Percentiles rank a stretch among this genome's conserved stretches.
Evolutionary conservation across 1,140 invertebrate species (phyloP).

Genomic region (Drosophila bipectinata): DNA sequence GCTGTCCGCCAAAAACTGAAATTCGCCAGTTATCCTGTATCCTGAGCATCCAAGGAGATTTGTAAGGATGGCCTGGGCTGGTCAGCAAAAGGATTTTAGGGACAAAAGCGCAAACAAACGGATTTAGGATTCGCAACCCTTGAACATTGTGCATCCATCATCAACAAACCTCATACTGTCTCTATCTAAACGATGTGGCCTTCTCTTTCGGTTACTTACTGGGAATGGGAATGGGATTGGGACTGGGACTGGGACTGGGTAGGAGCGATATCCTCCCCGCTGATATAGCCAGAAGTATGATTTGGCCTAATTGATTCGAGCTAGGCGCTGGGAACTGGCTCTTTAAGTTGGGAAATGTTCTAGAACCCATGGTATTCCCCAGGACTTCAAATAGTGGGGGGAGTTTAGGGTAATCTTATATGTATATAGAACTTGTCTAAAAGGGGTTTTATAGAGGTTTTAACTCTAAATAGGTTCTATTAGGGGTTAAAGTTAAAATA

Average conservation of each 20-base stretch:
- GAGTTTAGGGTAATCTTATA: too few relatives aligned
- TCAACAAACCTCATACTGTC: constrained; percentile 14
- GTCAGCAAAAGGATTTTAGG: constrained; percentile 63
- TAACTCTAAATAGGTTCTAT: too few relatives aligned
- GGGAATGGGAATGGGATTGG: too few relatives aligned
- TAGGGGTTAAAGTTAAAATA: too few relatives aligned
- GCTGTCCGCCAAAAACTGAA: constrained; percentile 30
- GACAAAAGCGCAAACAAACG: constrained; percentile 75
- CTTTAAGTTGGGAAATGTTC: background rate
- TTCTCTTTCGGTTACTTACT: background rate
- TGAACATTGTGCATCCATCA: constrained; percentile 40
- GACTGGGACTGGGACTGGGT: background rate
- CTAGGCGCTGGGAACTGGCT: background rate
- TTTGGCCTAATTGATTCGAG: constrained; percentile 17
- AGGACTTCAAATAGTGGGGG: too few relatives aligned
- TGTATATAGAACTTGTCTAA: too few relatives aligned
- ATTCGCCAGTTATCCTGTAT: constrained; percentile 45
- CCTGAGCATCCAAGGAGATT: background rate
- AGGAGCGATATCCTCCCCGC: background rate
- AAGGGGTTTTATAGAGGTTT: background rate
- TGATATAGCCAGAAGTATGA: constrained; percentile 35
- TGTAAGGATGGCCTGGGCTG: constrained; percentile 29
- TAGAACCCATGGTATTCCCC: background rate
- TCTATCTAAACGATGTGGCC: background rate
- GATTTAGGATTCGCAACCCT: constrained; percentile 76